phyloP scores from a whole-genome alignment of 2,113 vertebrate species.

The Indicator indicator region DNA sequence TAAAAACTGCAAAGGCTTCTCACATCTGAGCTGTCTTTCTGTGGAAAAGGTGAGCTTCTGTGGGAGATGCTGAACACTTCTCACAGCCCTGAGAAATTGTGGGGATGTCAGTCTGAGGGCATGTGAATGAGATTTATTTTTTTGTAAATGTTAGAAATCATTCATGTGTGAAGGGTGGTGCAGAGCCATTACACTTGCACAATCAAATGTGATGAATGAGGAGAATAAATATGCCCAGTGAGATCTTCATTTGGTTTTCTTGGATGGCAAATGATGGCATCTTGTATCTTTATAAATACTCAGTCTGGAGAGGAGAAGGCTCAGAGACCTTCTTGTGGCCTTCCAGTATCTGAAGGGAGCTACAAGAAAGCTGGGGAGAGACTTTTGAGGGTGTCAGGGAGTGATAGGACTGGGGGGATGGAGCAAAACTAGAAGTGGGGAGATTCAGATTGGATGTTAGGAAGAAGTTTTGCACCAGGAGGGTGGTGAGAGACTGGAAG shows the following conservation, averaged over 20 bases:
- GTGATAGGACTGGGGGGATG: no score
- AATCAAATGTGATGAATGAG: background rate
- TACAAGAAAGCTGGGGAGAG: no score
- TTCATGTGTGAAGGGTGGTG: fast-evolving
- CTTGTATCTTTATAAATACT: background rate
- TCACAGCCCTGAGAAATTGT: background rate
- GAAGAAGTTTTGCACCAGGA: no score
- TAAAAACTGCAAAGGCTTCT: background rate
- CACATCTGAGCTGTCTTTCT: background rate
- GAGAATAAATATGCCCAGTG: background rate
- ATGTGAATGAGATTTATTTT: background rate
- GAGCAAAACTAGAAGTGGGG: no score
- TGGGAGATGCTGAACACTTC: background rate
- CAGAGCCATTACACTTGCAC: background rate
- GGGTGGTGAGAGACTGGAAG: no score
- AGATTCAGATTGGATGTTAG: no score
- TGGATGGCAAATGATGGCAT: background rate
- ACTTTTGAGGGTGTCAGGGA: no score
- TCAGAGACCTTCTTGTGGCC: no score
- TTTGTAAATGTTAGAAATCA: background rate
- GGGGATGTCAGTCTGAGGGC: background rate
- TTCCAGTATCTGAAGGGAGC: no score
- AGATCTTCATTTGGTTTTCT: background rate
- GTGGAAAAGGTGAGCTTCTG: background rate
- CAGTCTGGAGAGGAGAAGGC: no score